Percentiles rank a stretch among this genome's conserved stretches.
Conservation (phyloP, 1,140 invertebrate species). For the Drosophila nasuta region DNA sequence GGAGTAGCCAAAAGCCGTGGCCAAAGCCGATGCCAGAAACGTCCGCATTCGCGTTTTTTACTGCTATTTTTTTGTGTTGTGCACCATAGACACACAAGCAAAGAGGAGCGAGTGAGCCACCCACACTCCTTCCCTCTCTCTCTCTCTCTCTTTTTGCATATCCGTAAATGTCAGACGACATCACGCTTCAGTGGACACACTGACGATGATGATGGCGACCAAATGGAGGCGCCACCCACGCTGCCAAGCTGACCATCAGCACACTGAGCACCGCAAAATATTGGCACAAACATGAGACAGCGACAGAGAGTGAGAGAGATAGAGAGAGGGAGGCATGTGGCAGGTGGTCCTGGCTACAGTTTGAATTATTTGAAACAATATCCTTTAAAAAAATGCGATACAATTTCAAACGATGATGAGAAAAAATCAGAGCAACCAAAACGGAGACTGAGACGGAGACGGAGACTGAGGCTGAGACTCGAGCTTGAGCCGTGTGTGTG, state of each 20-base stretch:
- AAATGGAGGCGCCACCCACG: constrained; percentile 58
- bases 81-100: neutral
- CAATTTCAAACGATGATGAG: constrained; percentile 78
- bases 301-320: neutral
- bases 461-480: neutral
- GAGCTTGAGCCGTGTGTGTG: neutral
- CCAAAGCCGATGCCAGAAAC: constrained; percentile 47
- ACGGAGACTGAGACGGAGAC: too few species aligned
- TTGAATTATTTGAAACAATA: constrained; percentile 85
- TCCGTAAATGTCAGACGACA: constrained; percentile 84
- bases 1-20: constrained; percentile 29
- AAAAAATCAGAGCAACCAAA: constrained; percentile 63
- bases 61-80: too few species aligned
- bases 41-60: constrained; percentile 63
- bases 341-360: constrained; percentile 43
- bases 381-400: constrained; percentile 81
- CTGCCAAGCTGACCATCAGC: constrained; percentile 37
- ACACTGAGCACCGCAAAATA: constrained; percentile 61
- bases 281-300: constrained; percentile 69
- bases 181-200: constrained; percentile 79
- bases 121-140: too few species aligned
- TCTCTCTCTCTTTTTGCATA: constrained; percentile 35
- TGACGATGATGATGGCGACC: constrained; percentile 35
- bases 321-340: neutral
- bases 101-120: too few species aligned